These are phyloP conservation scores for Melanotaenia boesemani DNA, from an alignment of 2,797 vertebrate genomes.

Conservation along the genomic window DNA sequence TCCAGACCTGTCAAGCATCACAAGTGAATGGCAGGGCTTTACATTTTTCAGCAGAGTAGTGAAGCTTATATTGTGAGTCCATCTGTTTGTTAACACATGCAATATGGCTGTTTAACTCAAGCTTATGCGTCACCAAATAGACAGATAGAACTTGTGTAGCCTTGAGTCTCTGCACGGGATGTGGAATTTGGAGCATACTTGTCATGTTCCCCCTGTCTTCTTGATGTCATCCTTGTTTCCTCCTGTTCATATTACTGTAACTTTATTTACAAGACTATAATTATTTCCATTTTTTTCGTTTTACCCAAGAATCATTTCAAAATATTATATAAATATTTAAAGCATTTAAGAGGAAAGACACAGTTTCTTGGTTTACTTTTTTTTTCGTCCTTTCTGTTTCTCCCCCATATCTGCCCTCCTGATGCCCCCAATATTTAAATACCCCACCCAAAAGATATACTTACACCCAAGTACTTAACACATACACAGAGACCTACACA, in stretches of 20 bases:
- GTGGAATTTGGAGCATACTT: conserved; percentile 76
- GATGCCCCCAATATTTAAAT: conserved; percentile 63
- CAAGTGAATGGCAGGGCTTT: conserved; percentile 26
- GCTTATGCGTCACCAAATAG: conserved; percentile 60
- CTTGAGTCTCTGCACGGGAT: conserved; percentile 57
- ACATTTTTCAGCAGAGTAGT: conserved; percentile 22
- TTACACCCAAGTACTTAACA: conserved; percentile 46
- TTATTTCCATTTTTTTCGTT: background rate
- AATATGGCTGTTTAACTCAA: conserved; percentile 38
- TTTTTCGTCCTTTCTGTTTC: background rate
- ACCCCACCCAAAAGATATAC: conserved; percentile 65
- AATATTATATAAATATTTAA: background rate
- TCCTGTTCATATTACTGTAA: conserved; percentile 27
- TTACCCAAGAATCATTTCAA: background rate
- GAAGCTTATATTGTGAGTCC: conserved; percentile 38
- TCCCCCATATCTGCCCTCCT: conserved; percentile 53
- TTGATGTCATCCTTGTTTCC: conserved; percentile 58
- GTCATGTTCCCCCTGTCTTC: conserved; percentile 71
- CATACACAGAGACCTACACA: conserved; percentile 35
- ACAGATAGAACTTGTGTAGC: conserved; percentile 63
- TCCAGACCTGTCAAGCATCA: conserved; percentile 37
- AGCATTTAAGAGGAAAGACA: background rate
- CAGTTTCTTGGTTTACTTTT: background rate
- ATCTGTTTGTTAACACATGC: conserved; percentile 53
- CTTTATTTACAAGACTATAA: conserved; percentile 11